Evolutionary conservation across 2,888 invertebrate genomes (phyloP), one percentile per base, ranked within the genome.

Genomic region (Eupithecia inturbata): DNA sequence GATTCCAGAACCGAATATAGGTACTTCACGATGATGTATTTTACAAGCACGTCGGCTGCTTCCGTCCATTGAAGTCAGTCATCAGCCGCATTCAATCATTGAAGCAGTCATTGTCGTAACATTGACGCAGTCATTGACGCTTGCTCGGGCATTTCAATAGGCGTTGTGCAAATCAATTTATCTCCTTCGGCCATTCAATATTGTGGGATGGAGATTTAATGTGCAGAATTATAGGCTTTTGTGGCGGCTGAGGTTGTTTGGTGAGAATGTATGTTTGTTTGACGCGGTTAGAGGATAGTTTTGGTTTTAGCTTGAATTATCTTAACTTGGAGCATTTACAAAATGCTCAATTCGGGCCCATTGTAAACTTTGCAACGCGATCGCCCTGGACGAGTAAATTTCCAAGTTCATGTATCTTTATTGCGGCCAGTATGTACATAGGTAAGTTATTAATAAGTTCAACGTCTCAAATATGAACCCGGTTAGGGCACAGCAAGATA

Each of bases 141-240:
- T 83, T 85, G 86, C 85, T 84, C 79, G 71, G 77, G 57, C 71
- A 81, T 80, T 82, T 80, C 75, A 41, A 74, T 75, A 85, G 85
- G 83, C 84, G 85, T 79, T 71, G 76, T 78, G 79, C 80, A 84
- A 86, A 85, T 85, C 86, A 85, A 84, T 85, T 83, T 81, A 83
- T 81, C 79, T 82, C 82, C 83, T 82, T 72, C 82, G 76, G 71
- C 75, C 76, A 80, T 80, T 78, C 78, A 79, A 72, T 77, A 77
- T 22, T 68, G 62, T 70, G 60, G 41, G 26, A 60, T 66, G 68
- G 33, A 39, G 57, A 70, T 68, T 71, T 64, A 79, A 72, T 75
- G 72, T 77, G 80, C 79, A 78, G 84, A 81, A 81, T 80, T 67
- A 67, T 72, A 68, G 53, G 66, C 39, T 22, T 66, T 53, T 70